These are phyloP conservation scores for Hydractinia echinata DNA, from an alignment of 30 jellyfish, hydroid and myxozoan genomes.

Conservation along the genomic window DNA sequence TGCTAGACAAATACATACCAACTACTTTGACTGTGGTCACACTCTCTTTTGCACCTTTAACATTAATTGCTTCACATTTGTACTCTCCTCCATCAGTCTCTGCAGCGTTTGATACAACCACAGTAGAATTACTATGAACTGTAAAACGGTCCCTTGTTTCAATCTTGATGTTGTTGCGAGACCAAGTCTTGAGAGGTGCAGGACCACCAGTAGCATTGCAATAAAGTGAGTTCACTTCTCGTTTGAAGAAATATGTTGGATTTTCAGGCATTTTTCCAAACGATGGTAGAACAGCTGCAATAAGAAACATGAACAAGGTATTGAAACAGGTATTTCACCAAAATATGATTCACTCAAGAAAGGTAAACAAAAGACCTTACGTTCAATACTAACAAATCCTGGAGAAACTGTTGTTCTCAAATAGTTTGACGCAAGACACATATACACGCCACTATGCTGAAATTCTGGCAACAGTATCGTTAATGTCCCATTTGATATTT, in stretches of 20 bases:
- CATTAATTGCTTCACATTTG: constrained; percentile 17
- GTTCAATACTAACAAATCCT: constrained; percentile 7
- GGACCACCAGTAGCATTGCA: constrained; percentile 27
- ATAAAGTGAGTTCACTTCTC: background rate
- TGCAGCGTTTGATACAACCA: background rate
- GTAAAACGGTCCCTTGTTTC: background rate
- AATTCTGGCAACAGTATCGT: background rate
- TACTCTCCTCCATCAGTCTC: constrained; percentile 12
- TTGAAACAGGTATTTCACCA: background rate
- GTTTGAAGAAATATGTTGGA: background rate
- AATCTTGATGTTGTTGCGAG: background rate
- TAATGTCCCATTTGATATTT: background rate
- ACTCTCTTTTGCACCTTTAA: background rate
- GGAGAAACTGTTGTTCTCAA: constrained; percentile 15
- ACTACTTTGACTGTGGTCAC: constrained; percentile 10
- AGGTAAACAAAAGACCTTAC: background rate
- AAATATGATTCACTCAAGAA: background rate
- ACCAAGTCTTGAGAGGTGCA: constrained; percentile 8
- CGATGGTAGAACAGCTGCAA: constrained; percentile 19
- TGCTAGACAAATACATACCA: background rate
- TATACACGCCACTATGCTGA: constrained; percentile 5
- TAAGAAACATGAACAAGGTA: background rate
- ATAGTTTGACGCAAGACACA: constrained; percentile 23
- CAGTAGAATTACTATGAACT: constrained; percentile 4
- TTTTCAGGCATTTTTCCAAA: background rate